These are phyloP conservation scores for Junco hyemalis DNA, from an alignment of 2,113 vertebrate genomes.

Conservation along the genomic window DNA sequence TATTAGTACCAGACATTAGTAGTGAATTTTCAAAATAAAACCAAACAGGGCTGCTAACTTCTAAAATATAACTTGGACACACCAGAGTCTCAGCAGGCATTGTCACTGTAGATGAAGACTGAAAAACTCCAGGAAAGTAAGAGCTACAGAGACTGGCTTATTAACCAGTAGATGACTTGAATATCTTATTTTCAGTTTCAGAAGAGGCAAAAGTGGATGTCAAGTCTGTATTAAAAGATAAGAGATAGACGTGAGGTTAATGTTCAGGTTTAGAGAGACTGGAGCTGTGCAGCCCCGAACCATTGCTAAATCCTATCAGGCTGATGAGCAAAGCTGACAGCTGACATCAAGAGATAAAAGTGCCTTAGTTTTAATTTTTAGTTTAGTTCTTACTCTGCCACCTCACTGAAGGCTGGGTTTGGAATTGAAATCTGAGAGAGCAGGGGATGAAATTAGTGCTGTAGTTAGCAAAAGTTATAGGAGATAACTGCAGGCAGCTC, in stretches of 20 bases:
- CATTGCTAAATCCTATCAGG: not conserved
- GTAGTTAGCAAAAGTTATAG: not conserved
- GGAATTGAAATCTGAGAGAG: not conserved
- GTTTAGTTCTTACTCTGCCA: not conserved
- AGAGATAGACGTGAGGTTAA: constrained; percentile 13
- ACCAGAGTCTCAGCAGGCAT: not conserved
- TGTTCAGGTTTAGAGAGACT: not conserved
- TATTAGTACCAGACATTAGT: not conserved
- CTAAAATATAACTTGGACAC: not conserved
- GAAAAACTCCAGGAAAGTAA: not conserved
- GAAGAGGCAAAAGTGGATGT: not conserved
- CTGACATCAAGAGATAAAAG: constrained; percentile 25
- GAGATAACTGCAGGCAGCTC: not conserved
- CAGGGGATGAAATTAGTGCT: not conserved
- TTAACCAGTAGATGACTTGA: not conserved
- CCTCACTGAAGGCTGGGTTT: not conserved
- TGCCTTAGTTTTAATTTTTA: constrained; percentile 18
- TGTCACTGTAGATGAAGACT: not conserved
- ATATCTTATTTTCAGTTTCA: not conserved
- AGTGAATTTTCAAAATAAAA: not conserved
- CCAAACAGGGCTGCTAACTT: not conserved
- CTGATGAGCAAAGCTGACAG: constrained; percentile 5
- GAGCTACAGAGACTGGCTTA: not conserved
- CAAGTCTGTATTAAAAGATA: not conserved
- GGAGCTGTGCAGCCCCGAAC: not conserved